phyloP scores from a whole-genome alignment of 1,140 invertebrate species.

The Galleria mellonella region DNA sequence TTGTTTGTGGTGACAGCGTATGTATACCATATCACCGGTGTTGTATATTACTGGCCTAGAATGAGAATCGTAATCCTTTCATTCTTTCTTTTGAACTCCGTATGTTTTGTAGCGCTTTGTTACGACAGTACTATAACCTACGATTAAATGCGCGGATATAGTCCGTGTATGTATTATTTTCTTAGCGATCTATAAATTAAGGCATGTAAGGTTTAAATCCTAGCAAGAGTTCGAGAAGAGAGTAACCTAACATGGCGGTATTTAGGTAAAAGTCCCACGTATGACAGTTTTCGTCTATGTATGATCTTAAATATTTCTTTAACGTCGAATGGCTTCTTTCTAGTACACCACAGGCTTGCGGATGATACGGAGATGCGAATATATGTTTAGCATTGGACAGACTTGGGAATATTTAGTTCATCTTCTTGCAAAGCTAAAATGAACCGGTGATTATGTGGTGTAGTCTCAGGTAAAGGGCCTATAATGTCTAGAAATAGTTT shows the following conservation, averaged over 20 bases:
- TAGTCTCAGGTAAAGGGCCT: too few species aligned
- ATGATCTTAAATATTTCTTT: constrained; percentile 28
- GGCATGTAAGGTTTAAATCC: constrained; percentile 22
- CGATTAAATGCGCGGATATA: not conserved
- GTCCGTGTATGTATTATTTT: too few species aligned
- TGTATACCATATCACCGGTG: too few species aligned
- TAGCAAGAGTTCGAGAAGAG: too few species aligned
- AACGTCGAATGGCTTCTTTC: constrained; percentile 19
- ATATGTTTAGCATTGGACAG: constrained; percentile 23
- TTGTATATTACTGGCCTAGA: too few species aligned
- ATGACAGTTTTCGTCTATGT: constrained; percentile 13
- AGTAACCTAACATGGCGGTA: constrained; percentile 23
- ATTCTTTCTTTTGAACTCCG: constrained; percentile 1
- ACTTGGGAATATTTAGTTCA: constrained; percentile 35
- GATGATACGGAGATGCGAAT: too few species aligned
- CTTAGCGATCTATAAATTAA: constrained; percentile 1
- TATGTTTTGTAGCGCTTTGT: constrained; percentile 1
- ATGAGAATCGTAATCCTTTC: constrained; percentile 2
- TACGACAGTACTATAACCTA: not conserved
- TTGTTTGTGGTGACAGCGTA: too few species aligned
- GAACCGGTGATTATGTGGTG: too few species aligned
- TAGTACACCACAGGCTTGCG: too few species aligned
- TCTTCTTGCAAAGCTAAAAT: too few species aligned
- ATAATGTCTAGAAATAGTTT: too few species aligned
- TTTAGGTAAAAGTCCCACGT: constrained; percentile 18